phyloP scores from a whole-genome alignment of 2,113 vertebrate genomes.

The human region DNA sequence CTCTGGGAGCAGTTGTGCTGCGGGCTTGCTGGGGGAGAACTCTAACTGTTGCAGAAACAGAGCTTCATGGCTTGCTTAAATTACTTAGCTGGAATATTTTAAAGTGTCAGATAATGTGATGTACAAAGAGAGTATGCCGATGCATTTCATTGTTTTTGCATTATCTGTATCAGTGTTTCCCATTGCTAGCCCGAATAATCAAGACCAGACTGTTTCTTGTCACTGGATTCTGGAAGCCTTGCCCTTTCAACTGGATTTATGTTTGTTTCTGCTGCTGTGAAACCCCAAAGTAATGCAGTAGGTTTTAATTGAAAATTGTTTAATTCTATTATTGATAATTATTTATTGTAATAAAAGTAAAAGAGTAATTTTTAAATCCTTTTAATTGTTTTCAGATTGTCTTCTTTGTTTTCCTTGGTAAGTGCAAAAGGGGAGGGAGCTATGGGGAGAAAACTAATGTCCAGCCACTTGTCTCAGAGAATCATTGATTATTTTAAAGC shows the following conservation, averaged over 20 bases:
- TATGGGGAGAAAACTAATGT: not conserved
- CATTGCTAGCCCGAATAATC: not conserved
- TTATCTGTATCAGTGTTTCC: not conserved
- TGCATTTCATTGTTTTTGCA: not conserved
- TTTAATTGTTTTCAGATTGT: slow-evolving; percentile 63
- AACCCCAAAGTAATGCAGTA: slow-evolving; percentile 65
- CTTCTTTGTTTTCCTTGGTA: slow-evolving; percentile 11
- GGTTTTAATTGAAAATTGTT: slow-evolving; percentile 73
- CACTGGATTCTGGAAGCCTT: slow-evolving; percentile 5
- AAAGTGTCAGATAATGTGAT: not conserved
- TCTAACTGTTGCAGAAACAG: not conserved
- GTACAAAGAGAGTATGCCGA: not conserved
- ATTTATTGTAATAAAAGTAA: slow-evolving; percentile 83
- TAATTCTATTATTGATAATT: slow-evolving; percentile 75
- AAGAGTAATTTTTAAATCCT: slow-evolving; percentile 83
- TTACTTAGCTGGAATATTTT: not conserved
- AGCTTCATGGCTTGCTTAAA: not conserved
- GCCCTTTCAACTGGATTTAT: not conserved
- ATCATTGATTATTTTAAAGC: not conserved
- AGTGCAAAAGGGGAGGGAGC: not conserved
- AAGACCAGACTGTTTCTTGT: slow-evolving; percentile 53
- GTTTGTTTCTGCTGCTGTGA: slow-evolving; percentile 59
- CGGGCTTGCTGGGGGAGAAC: not conserved
- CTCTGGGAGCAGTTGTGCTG: not conserved
- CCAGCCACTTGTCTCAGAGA: not conserved